Evolutionary conservation across 2,888 invertebrate genomes (phyloP), one percentile per base, ranked within the genome.

Genomic region (Beris morrisii): DNA sequence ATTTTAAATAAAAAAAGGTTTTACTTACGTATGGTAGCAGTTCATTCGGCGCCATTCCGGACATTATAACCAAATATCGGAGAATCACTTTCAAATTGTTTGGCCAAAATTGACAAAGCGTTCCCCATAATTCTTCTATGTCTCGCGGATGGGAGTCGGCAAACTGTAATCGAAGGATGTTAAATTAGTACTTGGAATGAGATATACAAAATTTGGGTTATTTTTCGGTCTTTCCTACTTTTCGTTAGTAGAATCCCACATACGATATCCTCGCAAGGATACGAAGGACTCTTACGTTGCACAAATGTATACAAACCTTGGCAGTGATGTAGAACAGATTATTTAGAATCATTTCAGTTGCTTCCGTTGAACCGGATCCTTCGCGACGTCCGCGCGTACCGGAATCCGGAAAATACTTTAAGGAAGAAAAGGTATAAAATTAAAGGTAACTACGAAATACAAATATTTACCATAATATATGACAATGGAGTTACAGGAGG

Each of bases 301-400:
- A 22, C 22, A 22, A 22, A 22, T 3, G 2, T 22, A 22, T 22
- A 22, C 22, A 22, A 22, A 93, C 93, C 89, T 95, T 95, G 4
- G 95, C 93, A 5, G 98, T 99, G 74, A 98, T 92, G 82, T 97
- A 98, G 82, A 99, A 95, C 22, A 99, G 88, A 83, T 99, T 99
- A 81, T 99, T 99, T 70, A 99, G 86, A 57, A 99, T 95, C 95
- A 99, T 97, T 83, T 99, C 98, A 0, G 98, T 99, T n/a, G 98
- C 98, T 82, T 98, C 97, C 0, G 93, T 93, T 0, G 97, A 97
- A 52, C 99, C 99, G 87, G 98, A 97, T 0, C 98, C 98, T 79
- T 97, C 96, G 61, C 93, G 87, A 15, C 92, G 85, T 5, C 85
- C 82, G 64, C 90, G 86, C 48, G 89, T 86, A 1, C 88, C 87